Conservation (phyloP, 2,113 vertebrate genomes). For the Lepus americanus region DNA sequence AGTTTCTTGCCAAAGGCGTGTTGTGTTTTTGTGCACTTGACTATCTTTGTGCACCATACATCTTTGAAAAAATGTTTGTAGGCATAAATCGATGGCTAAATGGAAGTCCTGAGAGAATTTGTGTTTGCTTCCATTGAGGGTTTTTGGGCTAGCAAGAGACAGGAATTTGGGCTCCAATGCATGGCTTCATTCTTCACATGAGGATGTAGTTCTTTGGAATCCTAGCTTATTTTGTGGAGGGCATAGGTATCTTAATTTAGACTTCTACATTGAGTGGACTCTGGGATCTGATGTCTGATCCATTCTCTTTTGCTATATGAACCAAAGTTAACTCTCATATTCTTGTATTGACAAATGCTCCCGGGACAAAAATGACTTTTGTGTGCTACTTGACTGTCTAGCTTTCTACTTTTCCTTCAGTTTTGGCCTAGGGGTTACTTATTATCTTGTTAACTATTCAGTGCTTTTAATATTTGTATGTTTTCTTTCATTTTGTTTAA, state of each 20-base stretch:
- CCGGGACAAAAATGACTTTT: background rate
- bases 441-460: background rate
- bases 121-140: background rate
- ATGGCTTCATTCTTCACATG: constrained; percentile 5
- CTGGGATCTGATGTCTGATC: background rate
- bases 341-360: background rate
- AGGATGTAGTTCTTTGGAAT: background rate
- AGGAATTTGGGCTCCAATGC: background rate
- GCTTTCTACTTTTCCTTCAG: constrained; percentile 3
- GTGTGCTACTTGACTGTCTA: background rate
- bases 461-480: constrained; percentile 23
- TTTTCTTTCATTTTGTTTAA: background rate
- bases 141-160: background rate
- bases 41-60: background rate
- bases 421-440: background rate
- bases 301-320: background rate
- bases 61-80: constrained; percentile 48
- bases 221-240: background rate
- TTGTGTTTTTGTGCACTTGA: background rate
- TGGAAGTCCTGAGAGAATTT: background rate
- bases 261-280: background rate
- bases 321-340: background rate
- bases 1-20: background rate
- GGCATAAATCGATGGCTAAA: background rate
- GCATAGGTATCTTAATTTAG: background rate